A percentile compares a stretch with the other conserved stretches of the same genome.
These are phyloP conservation scores for Miopithecus talapoin DNA, from an alignment of 2,797 vertebrate species.

Conservation along the genomic window DNA sequence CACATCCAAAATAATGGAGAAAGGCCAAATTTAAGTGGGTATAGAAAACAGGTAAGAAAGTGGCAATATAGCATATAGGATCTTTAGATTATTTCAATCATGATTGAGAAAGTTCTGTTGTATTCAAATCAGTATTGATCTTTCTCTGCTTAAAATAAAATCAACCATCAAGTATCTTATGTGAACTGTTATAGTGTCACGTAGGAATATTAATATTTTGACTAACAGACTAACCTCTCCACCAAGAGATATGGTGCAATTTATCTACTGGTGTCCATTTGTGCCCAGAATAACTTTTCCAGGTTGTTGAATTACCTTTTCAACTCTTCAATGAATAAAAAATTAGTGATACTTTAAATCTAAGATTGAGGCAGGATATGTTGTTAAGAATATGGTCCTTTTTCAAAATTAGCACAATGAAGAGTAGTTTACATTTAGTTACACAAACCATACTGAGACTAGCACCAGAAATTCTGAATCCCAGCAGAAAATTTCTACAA, in stretches of 20 bases:
- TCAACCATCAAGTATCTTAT: background rate
- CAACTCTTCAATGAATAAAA: background rate
- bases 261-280: background rate
- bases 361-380: background rate
- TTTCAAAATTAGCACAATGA: background rate
- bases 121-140: background rate
- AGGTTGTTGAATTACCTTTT: background rate
- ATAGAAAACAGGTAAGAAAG: background rate
- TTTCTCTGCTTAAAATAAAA: background rate
- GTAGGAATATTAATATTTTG: background rate
- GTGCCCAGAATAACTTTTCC: background rate
- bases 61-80: background rate
- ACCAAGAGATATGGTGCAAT: background rate
- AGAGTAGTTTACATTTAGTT: background rate
- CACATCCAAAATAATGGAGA: background rate
- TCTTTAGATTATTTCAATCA: background rate
- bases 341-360: background rate
- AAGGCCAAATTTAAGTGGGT: background rate
- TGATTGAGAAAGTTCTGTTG: background rate
- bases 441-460: background rate
- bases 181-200: background rate
- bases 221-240: background rate
- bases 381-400: background rate
- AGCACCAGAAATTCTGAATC: conserved; percentile 1
- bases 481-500: background rate